Conservation (phyloP, 2,888 invertebrate genomes). For the Drosophila colorata region DNA sequence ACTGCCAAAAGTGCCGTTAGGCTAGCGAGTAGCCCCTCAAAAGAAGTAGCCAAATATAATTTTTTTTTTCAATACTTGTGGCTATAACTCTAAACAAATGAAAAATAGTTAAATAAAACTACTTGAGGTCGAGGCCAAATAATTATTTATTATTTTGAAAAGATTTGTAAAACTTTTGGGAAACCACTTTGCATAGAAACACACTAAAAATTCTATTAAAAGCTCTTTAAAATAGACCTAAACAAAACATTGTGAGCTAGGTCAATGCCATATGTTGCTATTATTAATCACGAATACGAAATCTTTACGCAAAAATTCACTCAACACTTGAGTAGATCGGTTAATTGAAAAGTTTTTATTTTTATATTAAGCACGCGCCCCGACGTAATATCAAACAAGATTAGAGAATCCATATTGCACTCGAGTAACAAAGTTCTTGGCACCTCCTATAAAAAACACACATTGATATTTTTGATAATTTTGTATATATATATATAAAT, state of each 20-base stretch:
- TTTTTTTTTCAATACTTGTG: constrained; percentile 47
- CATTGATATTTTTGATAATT: not conserved
- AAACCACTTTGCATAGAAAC: not conserved
- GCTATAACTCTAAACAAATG: constrained; percentile 23
- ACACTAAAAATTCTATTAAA: constrained; percentile 5
- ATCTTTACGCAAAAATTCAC: constrained; percentile 16
- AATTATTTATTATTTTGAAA: constrained; percentile 6
- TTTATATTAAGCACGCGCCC: constrained; percentile 24
- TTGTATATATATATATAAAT: too few species aligned
- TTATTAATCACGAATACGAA: constrained; percentile 23
- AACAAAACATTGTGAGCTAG: constrained; percentile 24
- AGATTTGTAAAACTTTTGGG: constrained; percentile 1
- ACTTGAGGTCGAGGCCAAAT: constrained; percentile 16
- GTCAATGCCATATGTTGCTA: constrained; percentile 50
- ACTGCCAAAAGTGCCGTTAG: constrained; percentile 65
- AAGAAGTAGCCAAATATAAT: constrained; percentile 31
- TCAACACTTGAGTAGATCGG: constrained; percentile 4
- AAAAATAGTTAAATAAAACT: constrained; percentile 22
- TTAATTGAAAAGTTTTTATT: constrained; percentile 8
- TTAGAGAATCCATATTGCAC: constrained; percentile 19
- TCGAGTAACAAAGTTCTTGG: constrained; percentile 51
- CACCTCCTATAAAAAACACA: constrained; percentile 8
- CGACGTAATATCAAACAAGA: constrained; percentile 13
- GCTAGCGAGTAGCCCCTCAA: constrained; percentile 33
- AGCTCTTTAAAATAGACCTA: constrained; percentile 20